These are phyloP conservation scores for Drosophila erecta DNA, from an alignment of 1,140 invertebrate species.

Conservation along the genomic window DNA sequence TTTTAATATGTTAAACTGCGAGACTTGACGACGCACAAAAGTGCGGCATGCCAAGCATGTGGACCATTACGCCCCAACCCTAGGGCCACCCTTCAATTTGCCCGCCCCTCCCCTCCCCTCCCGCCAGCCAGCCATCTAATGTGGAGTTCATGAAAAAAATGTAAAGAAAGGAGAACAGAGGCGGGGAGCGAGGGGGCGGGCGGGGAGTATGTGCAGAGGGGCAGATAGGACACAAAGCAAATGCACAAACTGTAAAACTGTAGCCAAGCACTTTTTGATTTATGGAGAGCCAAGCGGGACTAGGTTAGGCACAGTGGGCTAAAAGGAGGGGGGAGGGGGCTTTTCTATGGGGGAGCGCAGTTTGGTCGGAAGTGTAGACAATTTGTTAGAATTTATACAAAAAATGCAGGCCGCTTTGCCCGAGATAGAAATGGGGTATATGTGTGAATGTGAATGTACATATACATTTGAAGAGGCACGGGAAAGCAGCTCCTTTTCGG, in stretches of 20 bases:
- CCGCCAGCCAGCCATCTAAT: conserved; percentile 1
- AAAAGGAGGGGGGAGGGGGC: neutral
- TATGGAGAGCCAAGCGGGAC: conserved; percentile 60
- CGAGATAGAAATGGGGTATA: conserved; percentile 22
- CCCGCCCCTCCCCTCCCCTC: neutral
- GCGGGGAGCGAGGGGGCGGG: conserved; percentile 9
- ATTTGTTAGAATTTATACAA: conserved; percentile 83
- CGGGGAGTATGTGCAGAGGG: conserved; percentile 10
- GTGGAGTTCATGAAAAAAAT: conserved; percentile 66
- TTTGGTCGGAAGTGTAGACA: conserved; percentile 78
- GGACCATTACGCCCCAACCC: conserved; percentile 51
- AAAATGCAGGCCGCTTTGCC: conserved; percentile 66
- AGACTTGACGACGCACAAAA: conserved; percentile 69
- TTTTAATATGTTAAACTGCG: conserved; percentile 77
- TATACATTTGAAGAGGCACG: neutral
- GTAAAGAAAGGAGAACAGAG: conserved; percentile 31
- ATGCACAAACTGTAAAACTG: conserved; percentile 79
- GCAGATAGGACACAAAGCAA: conserved; percentile 66
- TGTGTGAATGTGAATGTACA: conserved; percentile 1
- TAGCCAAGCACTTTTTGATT: conserved; percentile 82
- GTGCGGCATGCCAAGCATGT: conserved; percentile 75
- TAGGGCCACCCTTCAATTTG: neutral
- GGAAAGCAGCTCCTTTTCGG: conserved; percentile 5
- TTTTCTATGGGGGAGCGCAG: conserved; percentile 38
- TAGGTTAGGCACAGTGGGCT: conserved; percentile 13